A percentile compares a stretch with the other conserved stretches of the same genome.
Conservation (phyloP, 2,888 invertebrate genomes). For the Aromia moschata region DNA sequence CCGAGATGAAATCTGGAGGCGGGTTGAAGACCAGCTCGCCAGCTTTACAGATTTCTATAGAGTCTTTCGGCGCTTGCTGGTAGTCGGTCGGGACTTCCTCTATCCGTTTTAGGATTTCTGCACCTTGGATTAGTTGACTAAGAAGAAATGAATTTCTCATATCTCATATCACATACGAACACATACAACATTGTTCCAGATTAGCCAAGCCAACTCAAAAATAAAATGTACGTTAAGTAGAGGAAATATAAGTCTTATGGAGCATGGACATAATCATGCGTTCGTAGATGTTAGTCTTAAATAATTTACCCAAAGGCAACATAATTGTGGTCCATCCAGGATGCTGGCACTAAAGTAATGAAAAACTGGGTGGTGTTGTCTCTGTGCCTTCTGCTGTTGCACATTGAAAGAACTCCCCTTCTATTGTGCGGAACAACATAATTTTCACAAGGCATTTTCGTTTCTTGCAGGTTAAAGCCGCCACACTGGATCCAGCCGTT, state of each 20-base stretch:
- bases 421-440: constrained; percentile 72
- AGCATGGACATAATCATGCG: too few relatives aligned
- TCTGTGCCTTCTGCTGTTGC: constrained; percentile 72
- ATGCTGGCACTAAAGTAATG: constrained; percentile 71
- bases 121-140: constrained; percentile 74
- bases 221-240: too few relatives aligned
- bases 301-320: constrained; percentile 83
- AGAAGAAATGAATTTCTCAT: too few relatives aligned
- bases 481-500: constrained; percentile 79
- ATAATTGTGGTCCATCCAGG: constrained; percentile 77
- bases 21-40: constrained; percentile 50
- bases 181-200: too few relatives aligned
- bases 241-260: too few relatives aligned
- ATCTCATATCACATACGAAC: too few relatives aligned
- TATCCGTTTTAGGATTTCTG: constrained; percentile 68
- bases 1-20: constrained; percentile 31
- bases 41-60: constrained; percentile 49
- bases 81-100: constrained; percentile 71
- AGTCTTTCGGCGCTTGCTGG: constrained; percentile 66
- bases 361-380: constrained; percentile 78
- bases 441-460: constrained; percentile 70
- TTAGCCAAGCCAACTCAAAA: too few relatives aligned
- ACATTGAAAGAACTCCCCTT: constrained; percentile 78
- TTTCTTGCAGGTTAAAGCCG: constrained; percentile 62
- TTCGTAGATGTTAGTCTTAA: too few relatives aligned